Evolutionary conservation across 2,113 vertebrate genomes (phyloP).

Genomic region (Gobio gobio): DNA sequence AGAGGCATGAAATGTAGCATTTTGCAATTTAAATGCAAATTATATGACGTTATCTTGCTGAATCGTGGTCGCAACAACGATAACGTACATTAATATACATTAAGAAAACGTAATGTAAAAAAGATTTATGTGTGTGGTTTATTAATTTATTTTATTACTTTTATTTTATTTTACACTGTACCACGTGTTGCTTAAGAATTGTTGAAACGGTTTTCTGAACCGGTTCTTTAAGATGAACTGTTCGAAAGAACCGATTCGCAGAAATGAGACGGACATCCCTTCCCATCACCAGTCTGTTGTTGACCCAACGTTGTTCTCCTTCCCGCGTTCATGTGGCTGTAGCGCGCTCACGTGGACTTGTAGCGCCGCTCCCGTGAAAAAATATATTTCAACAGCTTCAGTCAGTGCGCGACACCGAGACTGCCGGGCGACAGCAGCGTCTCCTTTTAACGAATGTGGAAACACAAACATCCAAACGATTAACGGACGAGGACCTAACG

Average conservation of each 20-base stretch:
- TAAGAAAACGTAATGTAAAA: background rate
- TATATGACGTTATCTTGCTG: too few relatives aligned
- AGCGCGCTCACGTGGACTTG: background rate
- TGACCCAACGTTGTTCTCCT: slow-evolving; percentile 17
- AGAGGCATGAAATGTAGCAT: too few relatives aligned
- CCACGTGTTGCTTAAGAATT: background rate
- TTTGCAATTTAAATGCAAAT: too few relatives aligned
- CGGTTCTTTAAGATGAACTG: background rate
- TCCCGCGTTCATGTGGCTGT: background rate
- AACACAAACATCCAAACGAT: slow-evolving; percentile 56
- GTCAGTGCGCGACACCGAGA: slow-evolving; percentile 67
- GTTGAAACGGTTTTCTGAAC: background rate
- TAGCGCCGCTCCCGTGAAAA: slow-evolving; percentile 65
- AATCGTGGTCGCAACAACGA: too few relatives aligned
- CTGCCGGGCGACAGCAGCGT: slow-evolving; percentile 71
- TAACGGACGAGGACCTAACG: slow-evolving; percentile 58
- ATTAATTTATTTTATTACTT: background rate
- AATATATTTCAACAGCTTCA: slow-evolving; percentile 68
- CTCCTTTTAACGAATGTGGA: slow-evolving; percentile 64
- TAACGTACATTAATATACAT: too few relatives aligned
- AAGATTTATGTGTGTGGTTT: background rate
- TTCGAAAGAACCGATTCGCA: slow-evolving; percentile 9
- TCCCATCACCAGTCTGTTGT: background rate
- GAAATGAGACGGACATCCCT: background rate
- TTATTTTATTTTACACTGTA: too few relatives aligned